Conservation (phyloP, 1,140 invertebrate species). For the Drosophila murphyi region DNA sequence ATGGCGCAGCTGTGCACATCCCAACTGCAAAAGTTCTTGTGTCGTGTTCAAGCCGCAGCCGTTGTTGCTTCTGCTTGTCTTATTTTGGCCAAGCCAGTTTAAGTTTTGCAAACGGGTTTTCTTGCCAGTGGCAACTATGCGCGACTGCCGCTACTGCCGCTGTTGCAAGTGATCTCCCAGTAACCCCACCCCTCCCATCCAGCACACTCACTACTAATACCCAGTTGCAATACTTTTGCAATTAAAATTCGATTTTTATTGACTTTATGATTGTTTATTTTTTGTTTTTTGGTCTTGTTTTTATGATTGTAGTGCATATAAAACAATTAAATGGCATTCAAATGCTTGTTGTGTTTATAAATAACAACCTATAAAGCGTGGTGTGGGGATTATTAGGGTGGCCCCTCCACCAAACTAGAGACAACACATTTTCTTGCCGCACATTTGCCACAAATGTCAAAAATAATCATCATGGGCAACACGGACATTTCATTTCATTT, state of each 20-base stretch:
- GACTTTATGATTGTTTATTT: slow-evolving; percentile 42
- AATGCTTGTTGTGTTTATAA: slow-evolving; percentile 76
- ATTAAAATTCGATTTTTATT: slow-evolving; percentile 78
- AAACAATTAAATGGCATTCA: slow-evolving; percentile 73
- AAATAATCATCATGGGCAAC: slow-evolving; percentile 80
- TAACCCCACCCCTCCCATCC: background rate
- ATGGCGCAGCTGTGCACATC: background rate
- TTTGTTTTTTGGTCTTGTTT: background rate
- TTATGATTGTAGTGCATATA: slow-evolving; percentile 31
- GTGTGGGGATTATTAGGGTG: background rate
- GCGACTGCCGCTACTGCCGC: background rate
- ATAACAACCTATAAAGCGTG: slow-evolving; percentile 35
- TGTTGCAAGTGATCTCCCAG: slow-evolving; percentile 11
- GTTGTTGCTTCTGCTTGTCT: slow-evolving; percentile 5
- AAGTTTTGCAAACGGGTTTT: slow-evolving; percentile 59
- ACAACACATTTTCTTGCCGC: slow-evolving; percentile 41
- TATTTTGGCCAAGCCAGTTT: slow-evolving; percentile 44
- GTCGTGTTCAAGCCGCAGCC: background rate
- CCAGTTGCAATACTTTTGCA: slow-evolving; percentile 50
- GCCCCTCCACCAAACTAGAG: background rate
- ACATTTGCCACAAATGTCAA: slow-evolving; percentile 82
- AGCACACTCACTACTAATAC: slow-evolving; percentile 19
- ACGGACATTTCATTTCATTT: slow-evolving; percentile 68
- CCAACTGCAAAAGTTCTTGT: background rate
- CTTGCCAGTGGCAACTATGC: slow-evolving; percentile 1